A percentile compares a stretch with the other conserved stretches of the same genome.
Evolutionary conservation across 1,140 invertebrate genomes (phyloP).

Genomic region (Cephus cinctus): DNA sequence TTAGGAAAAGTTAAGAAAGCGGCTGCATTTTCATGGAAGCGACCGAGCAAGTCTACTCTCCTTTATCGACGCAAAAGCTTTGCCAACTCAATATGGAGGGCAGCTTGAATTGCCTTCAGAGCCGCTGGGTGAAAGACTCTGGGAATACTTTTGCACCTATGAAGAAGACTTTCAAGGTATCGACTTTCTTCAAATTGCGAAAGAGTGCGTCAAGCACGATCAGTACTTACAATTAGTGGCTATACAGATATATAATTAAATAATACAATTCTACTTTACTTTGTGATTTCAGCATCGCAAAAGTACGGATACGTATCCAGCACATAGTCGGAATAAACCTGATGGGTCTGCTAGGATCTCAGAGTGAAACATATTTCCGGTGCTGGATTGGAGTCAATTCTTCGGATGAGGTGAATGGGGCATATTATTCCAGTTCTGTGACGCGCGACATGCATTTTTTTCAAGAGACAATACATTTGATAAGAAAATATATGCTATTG

Average conservation of each 20-base stretch:
- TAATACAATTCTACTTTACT: not conserved
- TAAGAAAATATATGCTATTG: too few species aligned
- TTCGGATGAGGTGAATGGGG: too few species aligned
- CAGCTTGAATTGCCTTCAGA: slow-evolving; percentile 56
- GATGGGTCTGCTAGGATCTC: too few species aligned
- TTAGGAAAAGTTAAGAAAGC: slow-evolving; percentile 62
- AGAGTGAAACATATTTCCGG: too few species aligned
- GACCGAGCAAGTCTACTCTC: slow-evolving; percentile 65
- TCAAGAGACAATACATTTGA: too few species aligned
- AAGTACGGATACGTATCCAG: slow-evolving; percentile 3
- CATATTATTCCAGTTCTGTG: too few species aligned
- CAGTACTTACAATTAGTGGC: too few species aligned
- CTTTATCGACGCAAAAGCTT: slow-evolving; percentile 62
- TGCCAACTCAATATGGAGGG: slow-evolving; percentile 73
- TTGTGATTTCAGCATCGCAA: not conserved
- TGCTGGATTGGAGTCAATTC: too few species aligned
- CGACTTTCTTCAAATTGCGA: slow-evolving; percentile 9
- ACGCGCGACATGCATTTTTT: too few species aligned
- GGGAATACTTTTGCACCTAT: slow-evolving; percentile 57
- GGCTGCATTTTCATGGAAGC: slow-evolving; percentile 72
- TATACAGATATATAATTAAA: not conserved
- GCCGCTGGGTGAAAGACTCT: slow-evolving; percentile 51
- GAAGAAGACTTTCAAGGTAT: slow-evolving; percentile 60
- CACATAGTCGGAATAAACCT: too few species aligned
- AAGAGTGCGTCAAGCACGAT: too few species aligned